Conservation (phyloP, 2,888 invertebrate species). For the Malachius bipustulatus region DNA sequence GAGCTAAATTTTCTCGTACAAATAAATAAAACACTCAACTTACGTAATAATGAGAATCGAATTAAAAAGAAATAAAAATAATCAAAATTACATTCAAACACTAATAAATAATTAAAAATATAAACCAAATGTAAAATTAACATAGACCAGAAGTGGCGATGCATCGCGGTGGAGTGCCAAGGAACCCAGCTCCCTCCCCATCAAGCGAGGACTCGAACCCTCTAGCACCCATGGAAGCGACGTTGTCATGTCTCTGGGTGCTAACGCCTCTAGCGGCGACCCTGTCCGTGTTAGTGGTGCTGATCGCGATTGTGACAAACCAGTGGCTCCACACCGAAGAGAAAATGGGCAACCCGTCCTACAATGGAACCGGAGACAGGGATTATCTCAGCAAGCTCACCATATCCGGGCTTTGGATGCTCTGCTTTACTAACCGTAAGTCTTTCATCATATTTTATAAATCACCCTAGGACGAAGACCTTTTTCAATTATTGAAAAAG, state of each 20-base stretch:
- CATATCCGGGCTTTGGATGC: slow-evolving; percentile 68
- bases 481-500: no score
- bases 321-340: slow-evolving; percentile 84
- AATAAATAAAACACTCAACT: no score
- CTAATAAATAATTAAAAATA: no score
- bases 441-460: slow-evolving; percentile 25
- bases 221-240: slow-evolving; percentile 42
- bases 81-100: no score
- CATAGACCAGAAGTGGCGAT: no score
- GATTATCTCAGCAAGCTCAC: slow-evolving; percentile 62
- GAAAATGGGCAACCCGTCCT: slow-evolving; percentile 63
- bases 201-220: slow-evolving; percentile 25
- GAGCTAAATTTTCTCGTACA: no score
- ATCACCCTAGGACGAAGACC: no score
- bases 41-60: no score
- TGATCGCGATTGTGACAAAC: slow-evolving; percentile 63
- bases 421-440: slow-evolving; percentile 72
- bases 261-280: slow-evolving; percentile 55
- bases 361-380: slow-evolving; percentile 64
- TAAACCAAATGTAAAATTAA: no score
- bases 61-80: no score
- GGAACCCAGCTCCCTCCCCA: slow-evolving; percentile 24
- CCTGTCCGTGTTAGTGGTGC: slow-evolving; percentile 57
- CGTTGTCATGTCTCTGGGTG: slow-evolving; percentile 50
- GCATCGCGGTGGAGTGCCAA: slow-evolving; percentile 28